A percentile compares a stretch with the other conserved stretches of the same genome.
Evolutionary conservation across 2,888 invertebrate species (phyloP).

Genomic region (Calliphora vomitoria): DNA sequence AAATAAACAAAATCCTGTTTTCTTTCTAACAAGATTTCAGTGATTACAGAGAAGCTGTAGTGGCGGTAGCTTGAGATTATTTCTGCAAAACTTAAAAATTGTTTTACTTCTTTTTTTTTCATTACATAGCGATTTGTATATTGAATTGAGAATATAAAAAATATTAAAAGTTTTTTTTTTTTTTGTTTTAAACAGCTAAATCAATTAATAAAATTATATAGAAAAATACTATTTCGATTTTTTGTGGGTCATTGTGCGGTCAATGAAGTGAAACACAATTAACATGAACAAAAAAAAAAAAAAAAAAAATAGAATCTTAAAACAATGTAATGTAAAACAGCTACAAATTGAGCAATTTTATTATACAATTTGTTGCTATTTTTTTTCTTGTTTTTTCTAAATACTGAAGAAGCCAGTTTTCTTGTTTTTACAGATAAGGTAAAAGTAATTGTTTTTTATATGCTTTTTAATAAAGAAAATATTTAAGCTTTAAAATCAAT

Average conservation of each 20-base stretch:
- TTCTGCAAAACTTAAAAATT: slow-evolving; percentile 14
- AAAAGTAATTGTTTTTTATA: neutral
- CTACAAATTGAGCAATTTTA: slow-evolving; percentile 52
- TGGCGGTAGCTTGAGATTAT: slow-evolving; percentile 7
- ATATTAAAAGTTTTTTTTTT: neutral
- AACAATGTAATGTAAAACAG: slow-evolving; percentile 12
- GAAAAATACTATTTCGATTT: slow-evolving; percentile 16
- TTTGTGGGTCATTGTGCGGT: slow-evolving; percentile 61
- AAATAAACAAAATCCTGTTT: slow-evolving; percentile 64
- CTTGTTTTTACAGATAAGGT: neutral
- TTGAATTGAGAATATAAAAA: neutral
- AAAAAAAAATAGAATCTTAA: neutral
- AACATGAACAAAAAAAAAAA: too few species aligned
- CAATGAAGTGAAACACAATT: slow-evolving; percentile 8
- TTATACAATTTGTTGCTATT: slow-evolving; percentile 2
- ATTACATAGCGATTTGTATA: slow-evolving; percentile 24
- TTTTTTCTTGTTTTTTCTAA: neutral
- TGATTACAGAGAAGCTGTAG: slow-evolving; percentile 51
- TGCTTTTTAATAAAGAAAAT: neutral
- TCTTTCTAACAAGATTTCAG: slow-evolving; percentile 70
- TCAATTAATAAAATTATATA: slow-evolving; percentile 66
- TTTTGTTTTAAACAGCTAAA: slow-evolving; percentile 44
- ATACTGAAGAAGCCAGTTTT: slow-evolving; percentile 2
- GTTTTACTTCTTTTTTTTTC: neutral
- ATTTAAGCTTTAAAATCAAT: neutral